phyloP scores from a whole-genome alignment of 2,888 invertebrate genomes.

The Apodemia hepburni region DNA sequence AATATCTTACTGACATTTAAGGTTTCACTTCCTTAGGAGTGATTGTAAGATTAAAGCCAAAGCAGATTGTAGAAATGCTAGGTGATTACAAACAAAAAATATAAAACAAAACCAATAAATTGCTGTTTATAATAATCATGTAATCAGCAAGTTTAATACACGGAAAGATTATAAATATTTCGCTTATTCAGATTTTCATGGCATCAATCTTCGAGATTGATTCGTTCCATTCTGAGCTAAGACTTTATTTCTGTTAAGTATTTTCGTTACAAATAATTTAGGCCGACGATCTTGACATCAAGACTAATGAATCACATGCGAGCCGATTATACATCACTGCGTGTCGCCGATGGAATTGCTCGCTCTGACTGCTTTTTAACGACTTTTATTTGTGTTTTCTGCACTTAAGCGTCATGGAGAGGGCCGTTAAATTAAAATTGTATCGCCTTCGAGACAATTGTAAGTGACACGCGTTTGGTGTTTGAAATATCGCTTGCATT shows the following conservation, averaged over 20 bases:
- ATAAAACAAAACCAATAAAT: too few species aligned
- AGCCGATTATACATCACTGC: slow-evolving; percentile 47
- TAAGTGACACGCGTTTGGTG: slow-evolving; percentile 11
- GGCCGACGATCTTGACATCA: slow-evolving; percentile 39
- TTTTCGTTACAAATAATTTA: slow-evolving; percentile 48
- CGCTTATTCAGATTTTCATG: slow-evolving; percentile 18
- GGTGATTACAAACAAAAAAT: too few species aligned
- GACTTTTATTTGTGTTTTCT: slow-evolving; percentile 36
- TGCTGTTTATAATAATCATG: not conserved
- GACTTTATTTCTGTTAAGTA: slow-evolving; percentile 35
- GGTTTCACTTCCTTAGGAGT: too few species aligned
- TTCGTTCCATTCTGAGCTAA: slow-evolving; percentile 28
- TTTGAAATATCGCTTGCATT: slow-evolving; percentile 12
- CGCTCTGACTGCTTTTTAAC: slow-evolving; percentile 42
- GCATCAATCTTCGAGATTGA: slow-evolving; percentile 25
- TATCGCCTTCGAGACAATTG: slow-evolving; percentile 7
- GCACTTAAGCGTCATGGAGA: slow-evolving; percentile 8
- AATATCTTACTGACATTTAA: too few species aligned
- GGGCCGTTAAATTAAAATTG: slow-evolving; percentile 12
- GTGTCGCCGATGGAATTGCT: slow-evolving; percentile 44
- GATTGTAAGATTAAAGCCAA: too few species aligned
- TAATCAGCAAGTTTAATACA: not conserved
- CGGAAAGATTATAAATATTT: not conserved
- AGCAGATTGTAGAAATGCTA: too few species aligned
- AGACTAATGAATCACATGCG: slow-evolving; percentile 52